Evolutionary conservation across 2,888 invertebrate species (phyloP).

Genomic region (Euproctis similis): DNA sequence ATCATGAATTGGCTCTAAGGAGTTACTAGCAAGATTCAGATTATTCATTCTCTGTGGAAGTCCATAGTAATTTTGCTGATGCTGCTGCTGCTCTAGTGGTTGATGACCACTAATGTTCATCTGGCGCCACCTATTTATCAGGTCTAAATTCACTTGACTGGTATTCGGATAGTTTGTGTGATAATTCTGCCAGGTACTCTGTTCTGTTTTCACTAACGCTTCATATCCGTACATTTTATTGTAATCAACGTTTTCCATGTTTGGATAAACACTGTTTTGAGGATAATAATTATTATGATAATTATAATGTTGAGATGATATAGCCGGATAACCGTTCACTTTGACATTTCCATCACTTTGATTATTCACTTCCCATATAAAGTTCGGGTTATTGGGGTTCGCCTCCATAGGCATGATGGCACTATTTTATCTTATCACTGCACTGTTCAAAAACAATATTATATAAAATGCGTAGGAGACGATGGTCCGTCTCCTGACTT

Average conservation of each 20-base stretch:
- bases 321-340: too few species aligned
- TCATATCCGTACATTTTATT: conserved; percentile 35
- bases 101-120: too few species aligned
- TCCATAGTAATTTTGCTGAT: conserved; percentile 38
- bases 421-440: conserved; percentile 26
- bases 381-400: conserved; percentile 54
- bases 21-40: conserved; percentile 23
- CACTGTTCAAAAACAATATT: conserved; percentile 25
- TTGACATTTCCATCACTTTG: conserved; percentile 46
- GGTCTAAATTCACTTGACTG: conserved; percentile 38
- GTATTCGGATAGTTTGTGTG: conserved; percentile 34
- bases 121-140: conserved; percentile 57
- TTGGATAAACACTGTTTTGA: conserved; percentile 42
- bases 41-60: conserved; percentile 38
- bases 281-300: conserved; percentile 46
- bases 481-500: conserved; percentile 45
- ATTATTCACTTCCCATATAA: conserved; percentile 58
- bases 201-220: conserved; percentile 49
- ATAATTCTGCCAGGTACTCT: conserved; percentile 48
- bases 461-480: conserved; percentile 62
- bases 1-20: conserved; percentile 33
- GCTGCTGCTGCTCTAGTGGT: conserved; percentile 49
- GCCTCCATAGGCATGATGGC: conserved; percentile 50
- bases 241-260: conserved; percentile 33
- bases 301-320: conserved; percentile 37